These are phyloP conservation scores for Cavia porcellus DNA, from an alignment of 2,113 vertebrate genomes.

Conservation along the genomic window DNA sequence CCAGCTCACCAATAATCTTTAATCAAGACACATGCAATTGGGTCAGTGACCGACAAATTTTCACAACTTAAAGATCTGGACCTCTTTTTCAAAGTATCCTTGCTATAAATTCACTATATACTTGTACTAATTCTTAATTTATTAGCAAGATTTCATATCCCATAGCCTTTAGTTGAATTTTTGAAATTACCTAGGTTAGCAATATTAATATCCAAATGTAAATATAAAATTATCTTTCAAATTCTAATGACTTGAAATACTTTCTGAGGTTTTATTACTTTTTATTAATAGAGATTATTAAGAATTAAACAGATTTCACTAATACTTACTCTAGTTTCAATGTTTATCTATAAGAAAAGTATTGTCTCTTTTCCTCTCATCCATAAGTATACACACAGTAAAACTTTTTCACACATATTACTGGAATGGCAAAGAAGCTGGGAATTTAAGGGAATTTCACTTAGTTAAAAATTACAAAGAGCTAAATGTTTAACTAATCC, in stretches of 20 bases:
- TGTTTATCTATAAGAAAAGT: not conserved
- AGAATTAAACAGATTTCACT: conserved; percentile 50
- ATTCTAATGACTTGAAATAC: conserved; percentile 44
- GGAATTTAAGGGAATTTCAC: not conserved
- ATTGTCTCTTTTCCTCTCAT: conserved; percentile 32
- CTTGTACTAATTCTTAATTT: conserved; percentile 44
- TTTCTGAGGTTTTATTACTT: not conserved
- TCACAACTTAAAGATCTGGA: conserved; percentile 36
- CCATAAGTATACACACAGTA: not conserved
- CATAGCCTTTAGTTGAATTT: conserved; percentile 38
- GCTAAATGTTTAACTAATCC: conserved; percentile 29
- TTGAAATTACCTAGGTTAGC: conserved; percentile 40
- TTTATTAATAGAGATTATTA: conserved; percentile 7
- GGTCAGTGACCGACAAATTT: conserved; percentile 1
- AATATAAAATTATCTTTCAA: conserved; percentile 45
- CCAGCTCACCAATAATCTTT: conserved; percentile 31
- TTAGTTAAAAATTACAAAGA: conserved; percentile 36
- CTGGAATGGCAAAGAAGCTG: conserved; percentile 31
- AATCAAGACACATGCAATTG: conserved; percentile 38
- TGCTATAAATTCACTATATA: conserved; percentile 11
- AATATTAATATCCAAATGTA: conserved; percentile 44
- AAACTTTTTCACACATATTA: not conserved
- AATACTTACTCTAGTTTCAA: conserved; percentile 12
- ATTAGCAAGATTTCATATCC: conserved; percentile 47
- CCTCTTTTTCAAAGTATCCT: conserved; percentile 13